phyloP scores from a whole-genome alignment of 2,113 vertebrate genomes.

The Candoia aspera region DNA sequence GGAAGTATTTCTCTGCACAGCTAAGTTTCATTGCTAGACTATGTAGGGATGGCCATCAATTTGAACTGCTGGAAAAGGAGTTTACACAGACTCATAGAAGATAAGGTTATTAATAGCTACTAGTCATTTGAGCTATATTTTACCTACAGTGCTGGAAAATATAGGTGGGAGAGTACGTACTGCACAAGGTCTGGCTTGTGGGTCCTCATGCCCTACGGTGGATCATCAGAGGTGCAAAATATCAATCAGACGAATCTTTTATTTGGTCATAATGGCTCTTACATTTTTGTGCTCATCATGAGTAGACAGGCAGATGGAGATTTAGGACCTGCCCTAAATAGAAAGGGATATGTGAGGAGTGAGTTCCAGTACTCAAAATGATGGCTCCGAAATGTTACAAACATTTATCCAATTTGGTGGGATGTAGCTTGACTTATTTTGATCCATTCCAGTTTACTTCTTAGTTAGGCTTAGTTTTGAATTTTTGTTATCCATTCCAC shows the following conservation, averaged over 20 bases:
- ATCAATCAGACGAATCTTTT: not conserved
- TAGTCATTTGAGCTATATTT: not conserved
- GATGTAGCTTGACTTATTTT: not conserved
- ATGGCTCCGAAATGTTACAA: not conserved
- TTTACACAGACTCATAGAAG: not conserved
- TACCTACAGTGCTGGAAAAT: not conserved
- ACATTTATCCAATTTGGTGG: not conserved
- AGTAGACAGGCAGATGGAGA: not conserved
- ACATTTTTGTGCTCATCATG: not conserved
- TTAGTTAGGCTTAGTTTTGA: not conserved
- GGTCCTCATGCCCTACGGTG: not conserved
- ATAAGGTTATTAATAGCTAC: not conserved
- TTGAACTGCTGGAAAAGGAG: not conserved
- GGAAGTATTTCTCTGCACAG: not conserved
- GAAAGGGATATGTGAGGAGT: not conserved
- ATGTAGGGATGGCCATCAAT: not conserved
- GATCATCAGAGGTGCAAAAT: not conserved
- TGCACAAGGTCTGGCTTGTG: not conserved
- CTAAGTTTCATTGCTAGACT: not conserved
- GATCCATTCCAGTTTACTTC: not conserved
- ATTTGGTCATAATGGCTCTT: not conserved
- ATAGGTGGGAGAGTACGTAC: not conserved
- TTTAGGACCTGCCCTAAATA: not conserved
- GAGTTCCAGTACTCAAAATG: not conserved
- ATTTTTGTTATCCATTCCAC: not conserved